A percentile compares a stretch with the other conserved stretches of the same genome.
phyloP scores from a whole-genome alignment of 1,140 invertebrate species.

The Acromyrmex echinatior region DNA sequence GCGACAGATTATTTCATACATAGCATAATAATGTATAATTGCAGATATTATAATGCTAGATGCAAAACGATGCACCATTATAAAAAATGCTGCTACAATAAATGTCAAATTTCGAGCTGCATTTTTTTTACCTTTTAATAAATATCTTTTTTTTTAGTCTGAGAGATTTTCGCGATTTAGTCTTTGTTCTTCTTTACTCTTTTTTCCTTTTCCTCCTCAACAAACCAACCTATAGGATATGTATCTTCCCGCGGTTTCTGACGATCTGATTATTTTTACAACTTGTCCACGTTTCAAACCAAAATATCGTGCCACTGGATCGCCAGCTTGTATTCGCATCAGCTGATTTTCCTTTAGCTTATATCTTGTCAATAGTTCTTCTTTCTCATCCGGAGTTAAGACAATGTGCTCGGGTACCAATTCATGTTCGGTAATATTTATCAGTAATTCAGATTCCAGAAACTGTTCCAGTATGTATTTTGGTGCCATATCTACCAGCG shows the following conservation, averaged over 20 bases:
- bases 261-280: conserved; percentile 98
- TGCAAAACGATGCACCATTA: conserved; percentile 32
- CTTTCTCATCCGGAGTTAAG: conserved; percentile 98
- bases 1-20: conserved; percentile 49
- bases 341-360: conserved; percentile 99
- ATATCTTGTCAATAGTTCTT: conserved; percentile 97
- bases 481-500: conserved; percentile 98
- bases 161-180: conserved; percentile 6
- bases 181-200: neutral
- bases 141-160: neutral
- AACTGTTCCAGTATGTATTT: conserved; percentile 99
- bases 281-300: conserved; percentile 99
- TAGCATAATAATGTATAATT: conserved; percentile 52
- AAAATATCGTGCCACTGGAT: conserved; percentile 99
- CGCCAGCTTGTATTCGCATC: conserved; percentile 99
- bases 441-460: conserved; percentile 98
- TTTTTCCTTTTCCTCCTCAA: conserved; percentile 85
- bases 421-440: conserved; percentile 99
- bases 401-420: conserved; percentile 99
- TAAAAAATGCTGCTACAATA: conserved; percentile 28
- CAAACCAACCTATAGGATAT: conserved; percentile 99
- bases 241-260: conserved; percentile 99
- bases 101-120: conserved; percentile 30
- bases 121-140: neutral
- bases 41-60: conserved; percentile 48